Conservation (phyloP, 2,113 vertebrate species). For the Progne subis region DNA sequence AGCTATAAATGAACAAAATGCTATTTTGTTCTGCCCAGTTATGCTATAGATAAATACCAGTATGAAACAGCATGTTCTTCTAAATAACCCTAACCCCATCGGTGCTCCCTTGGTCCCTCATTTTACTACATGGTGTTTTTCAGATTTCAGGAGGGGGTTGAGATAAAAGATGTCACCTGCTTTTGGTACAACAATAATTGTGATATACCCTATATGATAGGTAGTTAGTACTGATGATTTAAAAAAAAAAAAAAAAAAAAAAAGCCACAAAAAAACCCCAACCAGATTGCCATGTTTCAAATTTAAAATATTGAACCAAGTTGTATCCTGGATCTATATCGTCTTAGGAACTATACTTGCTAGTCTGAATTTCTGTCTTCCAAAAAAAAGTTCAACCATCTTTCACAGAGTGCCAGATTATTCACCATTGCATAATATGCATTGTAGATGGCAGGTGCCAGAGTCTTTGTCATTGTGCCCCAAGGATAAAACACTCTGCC, state of each 20-base stretch:
- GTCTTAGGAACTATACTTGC: not conserved
- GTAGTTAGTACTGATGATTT: not conserved
- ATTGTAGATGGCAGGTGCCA: slow-evolving; percentile 2
- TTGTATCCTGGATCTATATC: not conserved
- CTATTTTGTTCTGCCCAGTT: not conserved
- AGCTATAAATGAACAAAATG: not conserved
- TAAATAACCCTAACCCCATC: not conserved
- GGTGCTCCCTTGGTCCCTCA: not conserved
- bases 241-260: not conserved
- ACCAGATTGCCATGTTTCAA: not conserved
- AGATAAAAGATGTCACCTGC: not conserved
- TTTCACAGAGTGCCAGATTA: not conserved
- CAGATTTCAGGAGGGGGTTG: not conserved
- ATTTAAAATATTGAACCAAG: not conserved
- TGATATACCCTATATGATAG: not conserved
- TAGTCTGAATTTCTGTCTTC: not conserved
- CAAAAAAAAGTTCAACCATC: not conserved
- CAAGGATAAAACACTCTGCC: slow-evolving; percentile 38
- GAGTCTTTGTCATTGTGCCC: slow-evolving; percentile 17
- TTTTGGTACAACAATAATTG: not conserved
- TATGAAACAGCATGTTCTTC: not conserved
- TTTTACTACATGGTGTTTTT: not conserved
- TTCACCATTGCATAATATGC: slow-evolving; percentile 21
- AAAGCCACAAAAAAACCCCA: not conserved
- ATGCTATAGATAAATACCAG: not conserved